Conservation (phyloP, 2,888 invertebrate species). For the Apocheima hispidaria region DNA sequence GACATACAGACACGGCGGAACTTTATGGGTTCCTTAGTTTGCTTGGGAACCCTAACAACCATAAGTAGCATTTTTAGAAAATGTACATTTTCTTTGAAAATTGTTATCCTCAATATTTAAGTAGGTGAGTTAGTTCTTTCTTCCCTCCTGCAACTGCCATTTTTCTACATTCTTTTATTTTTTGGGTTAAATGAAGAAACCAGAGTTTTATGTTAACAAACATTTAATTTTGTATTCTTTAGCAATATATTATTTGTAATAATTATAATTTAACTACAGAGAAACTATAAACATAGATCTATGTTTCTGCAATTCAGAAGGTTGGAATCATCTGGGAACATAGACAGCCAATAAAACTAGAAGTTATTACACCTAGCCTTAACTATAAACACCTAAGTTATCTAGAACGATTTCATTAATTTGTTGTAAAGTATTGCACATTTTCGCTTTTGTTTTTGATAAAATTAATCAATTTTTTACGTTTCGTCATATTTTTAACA, state of each 20-base stretch:
- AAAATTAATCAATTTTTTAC: conserved; percentile 22
- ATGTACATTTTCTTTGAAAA: too few relatives aligned
- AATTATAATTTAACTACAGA: conserved; percentile 82
- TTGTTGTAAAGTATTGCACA: conserved; percentile 77
- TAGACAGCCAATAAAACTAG: conserved; percentile 52
- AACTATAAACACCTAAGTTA: conserved; percentile 64
- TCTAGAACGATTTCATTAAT: conserved; percentile 59
- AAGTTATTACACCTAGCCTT: conserved; percentile 60
- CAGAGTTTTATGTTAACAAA: conserved; percentile 75
- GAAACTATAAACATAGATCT: conserved; percentile 67
- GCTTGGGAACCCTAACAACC: too few relatives aligned
- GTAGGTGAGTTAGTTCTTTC: too few relatives aligned
- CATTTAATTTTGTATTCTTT: conserved; percentile 83
- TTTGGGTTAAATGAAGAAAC: conserved; percentile 40
- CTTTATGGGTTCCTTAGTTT: too few relatives aligned
- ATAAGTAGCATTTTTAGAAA: too few relatives aligned
- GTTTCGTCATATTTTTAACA: background rate
- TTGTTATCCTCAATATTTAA: too few relatives aligned
- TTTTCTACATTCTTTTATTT: background rate
- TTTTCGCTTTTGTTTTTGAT: conserved; percentile 45
- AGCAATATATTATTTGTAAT: conserved; percentile 85
- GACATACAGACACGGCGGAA: too few relatives aligned
- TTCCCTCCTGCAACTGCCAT: too few relatives aligned
- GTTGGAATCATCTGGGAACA: conserved; percentile 64
- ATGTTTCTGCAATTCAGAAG: conserved; percentile 57